phyloP scores from a whole-genome alignment of 1,140 invertebrate genomes.

The Heliconius hewitsoni region DNA sequence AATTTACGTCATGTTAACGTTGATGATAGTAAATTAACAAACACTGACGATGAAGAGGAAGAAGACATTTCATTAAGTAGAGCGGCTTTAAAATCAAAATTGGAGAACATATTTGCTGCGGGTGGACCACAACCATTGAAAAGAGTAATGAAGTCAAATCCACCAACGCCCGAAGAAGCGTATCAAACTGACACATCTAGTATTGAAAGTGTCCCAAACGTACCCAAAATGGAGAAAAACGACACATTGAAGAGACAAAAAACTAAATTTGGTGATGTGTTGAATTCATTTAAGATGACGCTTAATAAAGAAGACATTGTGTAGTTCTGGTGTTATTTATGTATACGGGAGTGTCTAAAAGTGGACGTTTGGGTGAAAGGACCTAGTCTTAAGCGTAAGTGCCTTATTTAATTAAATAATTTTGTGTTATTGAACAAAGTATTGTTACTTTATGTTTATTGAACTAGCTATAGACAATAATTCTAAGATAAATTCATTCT shows the following conservation, averaged over 20 bases:
- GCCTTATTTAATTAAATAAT: constrained; percentile 52
- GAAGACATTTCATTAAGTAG: constrained; percentile 61
- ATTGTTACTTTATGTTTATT: constrained; percentile 11
- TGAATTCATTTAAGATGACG: constrained; percentile 70
- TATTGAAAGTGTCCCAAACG: constrained; percentile 61
- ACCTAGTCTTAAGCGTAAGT: constrained; percentile 64
- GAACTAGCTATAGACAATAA: constrained; percentile 20
- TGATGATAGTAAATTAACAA: constrained; percentile 40
- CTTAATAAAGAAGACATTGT: constrained; percentile 64
- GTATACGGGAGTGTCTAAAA: not conserved
- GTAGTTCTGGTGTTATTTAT: not conserved
- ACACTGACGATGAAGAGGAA: constrained; percentile 46
- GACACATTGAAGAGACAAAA: constrained; percentile 70
- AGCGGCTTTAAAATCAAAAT: constrained; percentile 67
- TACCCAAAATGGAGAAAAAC: constrained; percentile 68
- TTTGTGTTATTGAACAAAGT: constrained; percentile 10
- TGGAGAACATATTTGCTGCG: constrained; percentile 66
- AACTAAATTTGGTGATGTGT: constrained; percentile 67
- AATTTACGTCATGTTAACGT: constrained; percentile 51
- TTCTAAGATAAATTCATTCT: not conserved
- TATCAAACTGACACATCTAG: constrained; percentile 65
- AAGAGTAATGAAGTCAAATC: constrained; percentile 66
- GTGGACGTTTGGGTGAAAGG: constrained; percentile 39
- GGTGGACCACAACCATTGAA: constrained; percentile 64
- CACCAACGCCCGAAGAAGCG: constrained; percentile 66